These are phyloP conservation scores for Thaleichthys pacificus DNA, from an alignment of 2,797 vertebrate genomes.

Conservation along the genomic window DNA sequence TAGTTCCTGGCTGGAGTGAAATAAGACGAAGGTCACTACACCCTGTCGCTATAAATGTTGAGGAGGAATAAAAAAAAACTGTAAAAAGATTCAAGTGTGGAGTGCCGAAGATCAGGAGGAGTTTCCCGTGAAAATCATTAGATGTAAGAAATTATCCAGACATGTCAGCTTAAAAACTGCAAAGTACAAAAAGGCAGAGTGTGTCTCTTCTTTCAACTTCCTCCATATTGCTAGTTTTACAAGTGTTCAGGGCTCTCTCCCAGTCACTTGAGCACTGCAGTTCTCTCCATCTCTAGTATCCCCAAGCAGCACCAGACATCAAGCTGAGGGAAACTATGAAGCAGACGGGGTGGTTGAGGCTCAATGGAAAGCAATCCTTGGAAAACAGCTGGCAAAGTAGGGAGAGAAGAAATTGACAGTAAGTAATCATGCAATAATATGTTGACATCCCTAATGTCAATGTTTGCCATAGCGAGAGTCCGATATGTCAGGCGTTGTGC, in stretches of 20 bases:
- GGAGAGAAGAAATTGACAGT: not conserved
- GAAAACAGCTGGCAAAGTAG: conserved; percentile 18
- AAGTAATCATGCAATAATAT: not conserved
- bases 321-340: conserved; percentile 8
- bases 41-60: conserved; percentile 29
- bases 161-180: conserved; percentile 30
- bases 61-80: conserved; percentile 8
- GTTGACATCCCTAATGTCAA: not conserved
- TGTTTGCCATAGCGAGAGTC: not conserved
- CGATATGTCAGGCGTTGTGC: not conserved
- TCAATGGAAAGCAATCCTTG: not conserved
- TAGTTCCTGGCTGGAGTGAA: conserved; percentile 28
- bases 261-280: conserved; percentile 45
- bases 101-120: not conserved
- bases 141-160: conserved; percentile 19
- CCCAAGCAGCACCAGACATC: not conserved
- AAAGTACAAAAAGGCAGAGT: conserved; percentile 22
- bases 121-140: not conserved
- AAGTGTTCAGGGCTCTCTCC: conserved; percentile 40
- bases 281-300: conserved; percentile 57
- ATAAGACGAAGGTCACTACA: conserved; percentile 46
- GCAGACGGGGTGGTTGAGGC: not conserved
- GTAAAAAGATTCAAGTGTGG: not conserved
- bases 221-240: conserved; percentile 45
- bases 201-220: conserved; percentile 49